Conservation (phyloP, 2,888 invertebrate genomes). For the Xestobium rufovillosum region DNA sequence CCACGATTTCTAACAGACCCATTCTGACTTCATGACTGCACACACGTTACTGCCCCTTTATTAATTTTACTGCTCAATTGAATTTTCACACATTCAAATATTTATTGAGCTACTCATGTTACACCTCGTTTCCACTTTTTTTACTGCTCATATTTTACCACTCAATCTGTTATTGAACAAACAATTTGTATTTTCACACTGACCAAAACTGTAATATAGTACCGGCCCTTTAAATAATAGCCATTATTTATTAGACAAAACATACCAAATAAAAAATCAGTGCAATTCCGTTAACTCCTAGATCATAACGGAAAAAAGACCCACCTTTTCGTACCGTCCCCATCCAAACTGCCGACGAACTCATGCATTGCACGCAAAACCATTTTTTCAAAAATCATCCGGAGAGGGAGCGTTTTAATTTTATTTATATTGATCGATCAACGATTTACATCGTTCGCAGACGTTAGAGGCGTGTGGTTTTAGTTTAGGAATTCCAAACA, state of each 20-base stretch:
- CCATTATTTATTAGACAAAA: neutral
- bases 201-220: constrained; percentile 1
- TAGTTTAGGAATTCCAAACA: constrained; percentile 6
- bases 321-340: neutral
- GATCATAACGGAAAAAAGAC: neutral
- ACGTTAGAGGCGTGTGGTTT: constrained; percentile 7
- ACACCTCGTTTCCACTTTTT: no score
- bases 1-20: no score
- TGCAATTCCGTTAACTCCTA: neutral
- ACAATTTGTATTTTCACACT: no score
- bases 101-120: no score
- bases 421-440: neutral
- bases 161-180: no score
- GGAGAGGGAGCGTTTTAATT: neutral
- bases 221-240: neutral
- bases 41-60: no score
- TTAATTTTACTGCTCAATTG: no score
- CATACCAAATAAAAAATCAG: neutral
- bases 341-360: neutral
- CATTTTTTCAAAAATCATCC: no score
- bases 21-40: no score
- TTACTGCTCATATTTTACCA: no score
- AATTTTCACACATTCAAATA: no score
- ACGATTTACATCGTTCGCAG: constrained; percentile 3
- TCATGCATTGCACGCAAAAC: constrained; percentile 5